Conservation (phyloP, 2,888 invertebrate genomes). For the Iselma pallidipennis region DNA sequence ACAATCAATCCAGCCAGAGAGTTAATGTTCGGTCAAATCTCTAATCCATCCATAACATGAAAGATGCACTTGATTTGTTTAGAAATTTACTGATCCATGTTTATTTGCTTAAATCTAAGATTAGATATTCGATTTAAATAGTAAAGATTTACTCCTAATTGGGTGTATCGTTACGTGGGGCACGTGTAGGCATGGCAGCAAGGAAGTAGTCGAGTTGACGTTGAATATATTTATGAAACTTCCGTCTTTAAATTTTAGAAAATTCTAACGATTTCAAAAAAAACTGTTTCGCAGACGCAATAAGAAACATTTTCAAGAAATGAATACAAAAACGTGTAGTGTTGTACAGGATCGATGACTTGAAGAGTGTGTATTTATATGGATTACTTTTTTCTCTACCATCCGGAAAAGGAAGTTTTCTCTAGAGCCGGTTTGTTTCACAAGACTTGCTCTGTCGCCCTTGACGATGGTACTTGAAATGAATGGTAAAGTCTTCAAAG, state of each 20-base stretch:
- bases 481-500: conserved; percentile 12
- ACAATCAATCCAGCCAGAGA: background rate
- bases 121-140: conserved; percentile 19
- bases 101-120: conserved; percentile 12
- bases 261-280: too few species aligned
- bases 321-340: conserved; percentile 1
- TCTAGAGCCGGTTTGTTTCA: conserved; percentile 30
- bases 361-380: conserved; percentile 20
- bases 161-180: conserved; percentile 16
- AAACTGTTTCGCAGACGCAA: background rate
- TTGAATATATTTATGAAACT: conserved; percentile 10
- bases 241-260: too few species aligned
- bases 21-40: background rate
- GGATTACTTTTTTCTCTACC: conserved; percentile 22
- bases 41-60: conserved; percentile 6
- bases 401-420: conserved; percentile 39
- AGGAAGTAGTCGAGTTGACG: background rate
- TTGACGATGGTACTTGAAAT: conserved; percentile 11
- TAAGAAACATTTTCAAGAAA: background rate
- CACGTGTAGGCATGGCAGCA: conserved; percentile 13
- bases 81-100: conserved; percentile 5
- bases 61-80: conserved; percentile 7
- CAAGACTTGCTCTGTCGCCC: conserved; percentile 12
- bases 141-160: conserved; percentile 17
- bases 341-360: conserved; percentile 25